Conservation (phyloP, 2,888 invertebrate species). For the Anticlea derivata region DNA sequence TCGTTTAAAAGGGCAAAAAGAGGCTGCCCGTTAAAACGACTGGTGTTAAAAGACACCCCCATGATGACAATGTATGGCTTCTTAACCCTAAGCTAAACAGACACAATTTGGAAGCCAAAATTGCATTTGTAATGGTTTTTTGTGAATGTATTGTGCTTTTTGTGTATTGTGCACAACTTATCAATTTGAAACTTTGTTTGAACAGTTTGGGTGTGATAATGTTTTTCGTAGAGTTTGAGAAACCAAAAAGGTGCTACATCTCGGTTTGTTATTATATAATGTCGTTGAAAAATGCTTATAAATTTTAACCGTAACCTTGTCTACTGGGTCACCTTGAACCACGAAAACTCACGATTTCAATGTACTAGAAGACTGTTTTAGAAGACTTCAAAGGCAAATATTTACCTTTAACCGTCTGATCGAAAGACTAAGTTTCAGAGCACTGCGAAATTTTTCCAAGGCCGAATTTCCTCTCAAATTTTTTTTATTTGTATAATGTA, state of each 20-base stretch:
- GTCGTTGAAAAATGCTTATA: too few relatives aligned
- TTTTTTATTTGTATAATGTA: too few relatives aligned
- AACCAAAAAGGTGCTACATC: background rate
- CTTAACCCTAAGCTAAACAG: constrained; percentile 76
- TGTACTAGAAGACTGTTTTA: too few relatives aligned
- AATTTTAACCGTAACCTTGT: too few relatives aligned
- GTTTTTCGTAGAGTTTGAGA: constrained; percentile 3
- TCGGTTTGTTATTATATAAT: too few relatives aligned
- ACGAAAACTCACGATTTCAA: too few relatives aligned
- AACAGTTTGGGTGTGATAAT: constrained; percentile 3
- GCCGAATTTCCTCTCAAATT: too few relatives aligned
- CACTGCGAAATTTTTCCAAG: too few relatives aligned
- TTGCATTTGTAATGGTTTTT: constrained; percentile 71
- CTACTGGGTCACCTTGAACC: too few relatives aligned
- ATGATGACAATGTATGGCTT: constrained; percentile 73
- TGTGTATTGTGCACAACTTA: constrained; percentile 43
- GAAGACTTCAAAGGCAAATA: too few relatives aligned
- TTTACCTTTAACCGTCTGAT: too few relatives aligned
- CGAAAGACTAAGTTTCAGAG: too few relatives aligned
- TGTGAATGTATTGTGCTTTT: constrained; percentile 54
- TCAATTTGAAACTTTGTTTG: constrained; percentile 42
- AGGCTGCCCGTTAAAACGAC: constrained; percentile 67
- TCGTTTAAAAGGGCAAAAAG: constrained; percentile 57
- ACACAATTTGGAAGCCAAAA: constrained; percentile 72
- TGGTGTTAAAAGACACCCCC: constrained; percentile 78